phyloP scores from a whole-genome alignment of 2,797 vertebrate genomes.

The Miichthys miiuy region DNA sequence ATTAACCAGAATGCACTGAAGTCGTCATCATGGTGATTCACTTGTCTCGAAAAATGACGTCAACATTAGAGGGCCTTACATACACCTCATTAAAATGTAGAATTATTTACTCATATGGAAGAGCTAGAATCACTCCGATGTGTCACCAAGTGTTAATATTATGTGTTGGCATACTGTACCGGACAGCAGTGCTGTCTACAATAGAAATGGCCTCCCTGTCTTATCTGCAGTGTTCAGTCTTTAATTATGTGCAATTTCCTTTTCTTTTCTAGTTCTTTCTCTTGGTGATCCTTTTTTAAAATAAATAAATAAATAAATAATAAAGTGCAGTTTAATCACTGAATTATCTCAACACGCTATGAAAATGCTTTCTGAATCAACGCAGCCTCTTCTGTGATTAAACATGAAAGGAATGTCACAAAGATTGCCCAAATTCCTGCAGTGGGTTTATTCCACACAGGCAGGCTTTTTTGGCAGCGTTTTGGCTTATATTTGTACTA shows the following conservation, averaged over 20 bases:
- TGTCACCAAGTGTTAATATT: background rate
- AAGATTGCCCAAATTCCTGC: constrained; percentile 59
- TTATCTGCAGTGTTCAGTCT: constrained; percentile 4
- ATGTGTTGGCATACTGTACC: background rate
- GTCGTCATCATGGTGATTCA: background rate
- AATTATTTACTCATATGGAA: background rate
- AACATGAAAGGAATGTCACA: constrained; percentile 59
- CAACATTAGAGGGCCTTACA: background rate
- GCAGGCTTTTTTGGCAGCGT: constrained; percentile 29
- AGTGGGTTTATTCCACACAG: constrained; percentile 56
- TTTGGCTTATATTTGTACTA: constrained; percentile 30
- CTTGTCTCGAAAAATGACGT: background rate
- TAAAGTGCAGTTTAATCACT: constrained; percentile 32
- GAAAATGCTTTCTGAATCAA: constrained; percentile 48
- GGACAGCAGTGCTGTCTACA: background rate
- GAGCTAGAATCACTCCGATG: background rate
- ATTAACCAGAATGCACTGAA: background rate
- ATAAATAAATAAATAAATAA: background rate
- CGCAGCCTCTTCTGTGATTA: constrained; percentile 46
- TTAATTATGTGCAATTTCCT: constrained; percentile 21
- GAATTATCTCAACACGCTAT: constrained; percentile 35
- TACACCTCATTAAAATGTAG: no score
- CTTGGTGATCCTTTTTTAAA: constrained; percentile 30
- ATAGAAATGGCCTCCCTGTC: constrained; percentile 17
- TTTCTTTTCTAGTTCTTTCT: constrained; percentile 22